These are phyloP conservation scores for Theristicus caerulescens DNA, from an alignment of 2,113 vertebrate species.

Conservation along the genomic window DNA sequence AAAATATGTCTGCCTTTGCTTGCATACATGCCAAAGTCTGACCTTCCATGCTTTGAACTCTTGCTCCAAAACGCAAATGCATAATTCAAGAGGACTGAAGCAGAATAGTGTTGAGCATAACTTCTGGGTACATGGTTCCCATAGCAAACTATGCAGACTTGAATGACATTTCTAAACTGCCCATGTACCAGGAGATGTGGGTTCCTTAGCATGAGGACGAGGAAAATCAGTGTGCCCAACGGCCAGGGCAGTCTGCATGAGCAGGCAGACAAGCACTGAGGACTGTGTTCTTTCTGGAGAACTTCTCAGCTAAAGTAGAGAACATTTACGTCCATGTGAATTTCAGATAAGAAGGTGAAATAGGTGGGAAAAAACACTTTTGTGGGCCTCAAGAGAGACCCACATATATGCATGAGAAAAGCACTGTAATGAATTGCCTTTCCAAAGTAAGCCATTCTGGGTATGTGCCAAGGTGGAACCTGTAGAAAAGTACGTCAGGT, in stretches of 20 bases:
- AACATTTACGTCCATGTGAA: neutral
- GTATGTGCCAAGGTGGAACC: neutral
- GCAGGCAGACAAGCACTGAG: neutral
- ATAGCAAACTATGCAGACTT: neutral
- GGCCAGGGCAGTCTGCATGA: neutral
- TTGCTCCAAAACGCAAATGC: neutral
- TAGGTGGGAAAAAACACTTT: neutral
- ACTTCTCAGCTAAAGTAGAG: neutral
- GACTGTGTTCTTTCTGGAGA: neutral
- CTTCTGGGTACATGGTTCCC: neutral
- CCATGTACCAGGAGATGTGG: neutral
- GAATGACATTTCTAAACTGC: neutral
- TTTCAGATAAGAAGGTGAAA: neutral
- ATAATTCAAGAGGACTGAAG: constrained; percentile 43
- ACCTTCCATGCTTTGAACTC: constrained; percentile 35
- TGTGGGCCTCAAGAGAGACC: neutral
- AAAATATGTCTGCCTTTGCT: constrained; percentile 10
- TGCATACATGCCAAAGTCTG: neutral
- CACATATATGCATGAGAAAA: neutral
- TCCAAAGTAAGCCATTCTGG: neutral
- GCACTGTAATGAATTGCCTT: neutral
- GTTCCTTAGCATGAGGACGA: neutral
- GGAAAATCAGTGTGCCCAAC: neutral
- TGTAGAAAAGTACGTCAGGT: neutral
- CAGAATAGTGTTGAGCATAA: neutral